Percentiles rank a stretch among this genome's conserved stretches.
Evolutionary conservation across 2,797 vertebrate species (phyloP).

Genomic region (Xerus rutilus): DNA sequence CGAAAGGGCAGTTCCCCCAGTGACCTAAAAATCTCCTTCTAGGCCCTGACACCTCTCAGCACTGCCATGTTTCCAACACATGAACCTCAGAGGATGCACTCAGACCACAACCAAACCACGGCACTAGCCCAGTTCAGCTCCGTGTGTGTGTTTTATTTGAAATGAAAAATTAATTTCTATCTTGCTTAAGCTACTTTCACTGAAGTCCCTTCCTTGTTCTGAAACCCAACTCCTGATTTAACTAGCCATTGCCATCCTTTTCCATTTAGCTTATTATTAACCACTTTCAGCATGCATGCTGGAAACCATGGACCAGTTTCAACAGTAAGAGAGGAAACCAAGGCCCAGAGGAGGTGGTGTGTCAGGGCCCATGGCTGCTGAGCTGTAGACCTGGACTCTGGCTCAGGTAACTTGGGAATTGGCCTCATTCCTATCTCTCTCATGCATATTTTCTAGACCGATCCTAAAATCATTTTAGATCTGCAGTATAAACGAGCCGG

Average conservation of each 20-base stretch:
- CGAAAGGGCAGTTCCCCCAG: too few species aligned
- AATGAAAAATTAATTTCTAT: not conserved
- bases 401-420: not conserved
- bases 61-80: not conserved
- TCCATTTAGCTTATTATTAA: not conserved
- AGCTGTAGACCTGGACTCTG: not conserved
- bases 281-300: not conserved
- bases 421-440: not conserved
- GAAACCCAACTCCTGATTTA: not conserved
- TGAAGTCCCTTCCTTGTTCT: not conserved
- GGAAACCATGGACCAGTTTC: not conserved
- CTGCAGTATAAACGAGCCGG: accelerated
- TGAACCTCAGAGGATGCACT: not conserved
- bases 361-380: accelerated
- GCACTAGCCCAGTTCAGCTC: too few species aligned
- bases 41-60: not conserved
- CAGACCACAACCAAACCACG: too few species aligned
- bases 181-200: not conserved
- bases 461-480: not conserved
- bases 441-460: not conserved
- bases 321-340: not conserved
- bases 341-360: not conserved
- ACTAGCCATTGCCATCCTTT: not conserved
- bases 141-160: not conserved
- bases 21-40: not conserved